Conservation (phyloP, 1,140 invertebrate genomes). For the Lerema accius region DNA sequence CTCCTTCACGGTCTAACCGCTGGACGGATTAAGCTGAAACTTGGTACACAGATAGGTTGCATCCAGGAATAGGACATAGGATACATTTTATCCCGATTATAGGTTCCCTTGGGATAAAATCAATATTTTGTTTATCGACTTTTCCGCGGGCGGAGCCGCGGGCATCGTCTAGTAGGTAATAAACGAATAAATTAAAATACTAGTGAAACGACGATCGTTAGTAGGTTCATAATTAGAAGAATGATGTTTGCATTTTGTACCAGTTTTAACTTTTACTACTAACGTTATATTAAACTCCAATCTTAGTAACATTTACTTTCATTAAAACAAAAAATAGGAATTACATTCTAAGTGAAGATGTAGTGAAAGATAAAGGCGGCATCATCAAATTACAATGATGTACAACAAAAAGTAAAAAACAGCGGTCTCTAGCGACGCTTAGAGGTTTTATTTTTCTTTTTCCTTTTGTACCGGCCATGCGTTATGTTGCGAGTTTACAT, state of each 20-base stretch:
- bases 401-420: constrained; percentile 50
- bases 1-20: no score
- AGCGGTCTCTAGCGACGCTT: constrained; percentile 57
- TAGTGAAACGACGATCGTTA: no score
- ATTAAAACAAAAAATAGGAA: not conserved
- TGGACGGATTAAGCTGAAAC: no score
- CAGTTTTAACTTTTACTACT: not conserved
- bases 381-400: constrained; percentile 13
- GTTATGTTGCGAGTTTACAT: not conserved
- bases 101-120: no score
- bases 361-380: constrained; percentile 23
- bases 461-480: constrained; percentile 35
- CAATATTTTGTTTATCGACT: no score
- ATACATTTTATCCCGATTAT: no score
- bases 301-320: constrained; percentile 1
- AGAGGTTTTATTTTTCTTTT: constrained; percentile 32
- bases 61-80: no score
- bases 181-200: no score
- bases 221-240: no score
- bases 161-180: no score
- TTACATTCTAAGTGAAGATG: constrained; percentile 5
- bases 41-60: no score
- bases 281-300: not conserved
- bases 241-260: not conserved
- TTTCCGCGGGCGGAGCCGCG: no score